These are phyloP conservation scores for Acromyrmex heyeri DNA, from an alignment of 1,140 invertebrate species.

Conservation along the genomic window DNA sequence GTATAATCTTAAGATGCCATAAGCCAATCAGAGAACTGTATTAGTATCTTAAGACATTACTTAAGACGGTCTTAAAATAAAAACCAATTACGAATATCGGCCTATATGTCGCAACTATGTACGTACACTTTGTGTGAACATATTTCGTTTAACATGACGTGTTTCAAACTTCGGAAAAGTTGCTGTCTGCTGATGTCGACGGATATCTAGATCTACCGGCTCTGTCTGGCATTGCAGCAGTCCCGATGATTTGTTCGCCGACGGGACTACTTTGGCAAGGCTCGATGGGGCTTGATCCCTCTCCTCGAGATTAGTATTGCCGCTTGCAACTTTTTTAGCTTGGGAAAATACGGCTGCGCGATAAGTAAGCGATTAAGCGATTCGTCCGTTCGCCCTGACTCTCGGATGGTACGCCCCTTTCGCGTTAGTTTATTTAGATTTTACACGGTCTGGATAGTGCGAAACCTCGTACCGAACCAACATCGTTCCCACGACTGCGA, in stretches of 20 bases:
- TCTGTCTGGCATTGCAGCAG: conserved; percentile 1
- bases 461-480: conserved; percentile 38
- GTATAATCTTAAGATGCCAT: no score
- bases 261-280: conserved; percentile 16
- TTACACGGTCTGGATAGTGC: conserved; percentile 42
- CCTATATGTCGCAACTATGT: neutral
- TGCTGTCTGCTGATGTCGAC: neutral
- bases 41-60: no score
- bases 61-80: no score
- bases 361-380: conserved; percentile 62
- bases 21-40: no score
- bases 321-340: conserved; percentile 34
- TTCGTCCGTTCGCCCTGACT: conserved; percentile 16
- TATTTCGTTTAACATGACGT: neutral
- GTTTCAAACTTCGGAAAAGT: neutral
- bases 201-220: conserved; percentile 38
- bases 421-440: conserved; percentile 51
- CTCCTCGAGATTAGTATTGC: conserved; percentile 49
- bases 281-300: neutral
- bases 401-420: conserved; percentile 32
- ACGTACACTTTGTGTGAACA: neutral
- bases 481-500: conserved; percentile 42
- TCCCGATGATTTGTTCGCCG: conserved; percentile 46
- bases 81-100: no score
- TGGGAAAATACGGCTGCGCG: conserved; percentile 49